Evolutionary conservation across 2,797 vertebrate genomes (phyloP), one percentile per base, ranked within the genome.

Genomic region (Forpus xanthops): DNA sequence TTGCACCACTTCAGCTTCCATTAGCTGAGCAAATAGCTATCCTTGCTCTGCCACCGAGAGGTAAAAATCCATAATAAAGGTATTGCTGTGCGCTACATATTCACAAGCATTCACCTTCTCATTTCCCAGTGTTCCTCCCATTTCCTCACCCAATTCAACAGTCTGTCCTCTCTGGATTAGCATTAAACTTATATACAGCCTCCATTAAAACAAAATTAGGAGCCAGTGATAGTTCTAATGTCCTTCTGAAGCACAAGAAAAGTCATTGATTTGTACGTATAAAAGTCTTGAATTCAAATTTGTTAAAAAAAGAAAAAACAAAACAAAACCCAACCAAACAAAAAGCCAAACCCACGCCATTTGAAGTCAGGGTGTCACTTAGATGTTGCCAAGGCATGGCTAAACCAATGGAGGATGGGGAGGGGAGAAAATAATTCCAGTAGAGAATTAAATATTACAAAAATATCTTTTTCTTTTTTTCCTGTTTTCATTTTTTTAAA

Each of bases 231-330:
- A 95, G 55, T 93, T 92, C 85, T 92, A 94, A 95, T 79, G 94
- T 93, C 91, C 94, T 95, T 96, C 45, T 81, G 70, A 96, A 97
- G 92, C 94, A 93, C 94, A 96, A 95, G 88, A 94, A 91, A 97
- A 97, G 79, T 95, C 93, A 96, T 77, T 76, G 91, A 93, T 96
- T 97, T 95, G 84, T 93, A 97, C 90, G 96, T 97, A 98, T 24
- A 97, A 98, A 98, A 98, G 93, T 93, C 87, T 97, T 28, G 28
- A 97, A 90, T 97, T 88, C 91, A 96, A 97, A 97, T 97, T 87
- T 88, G 93, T 96, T 97, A 50, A 94, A 96, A 73, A 96, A 95
- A 93, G n/a, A 53, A 53, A 95, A 91, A 90, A 16, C 6, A 7
- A 28, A n/a, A n/a, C n/a, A 13, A 55, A 73, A 85, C 75, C 45